A percentile compares a stretch with the other conserved stretches of the same genome.
These are phyloP conservation scores for Lamproptera curius DNA, from an alignment of 2,888 invertebrate species.

Conservation along the genomic window DNA sequence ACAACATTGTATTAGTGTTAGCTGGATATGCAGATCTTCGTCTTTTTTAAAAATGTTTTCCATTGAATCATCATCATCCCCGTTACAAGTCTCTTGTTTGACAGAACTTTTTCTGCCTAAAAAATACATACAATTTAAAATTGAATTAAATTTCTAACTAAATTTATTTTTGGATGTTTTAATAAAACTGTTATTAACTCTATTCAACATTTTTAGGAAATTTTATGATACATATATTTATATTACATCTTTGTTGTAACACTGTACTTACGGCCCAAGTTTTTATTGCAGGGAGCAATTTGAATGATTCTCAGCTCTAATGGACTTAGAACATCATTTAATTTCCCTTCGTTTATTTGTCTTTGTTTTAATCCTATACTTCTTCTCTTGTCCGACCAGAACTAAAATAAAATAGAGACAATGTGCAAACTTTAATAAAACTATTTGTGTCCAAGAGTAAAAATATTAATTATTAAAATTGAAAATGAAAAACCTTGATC, in stretches of 20 bases:
- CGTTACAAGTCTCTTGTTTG: constrained; percentile 49
- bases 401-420: constrained; percentile 34
- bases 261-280: constrained; percentile 25
- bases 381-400: constrained; percentile 60
- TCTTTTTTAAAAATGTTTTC: constrained; percentile 41
- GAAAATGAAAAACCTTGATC: constrained; percentile 48
- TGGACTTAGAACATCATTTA: constrained; percentile 39
- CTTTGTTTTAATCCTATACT: constrained; percentile 50
- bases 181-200: too few species aligned
- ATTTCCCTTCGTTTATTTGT: constrained; percentile 51
- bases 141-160: too few species aligned
- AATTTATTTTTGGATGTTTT: too few species aligned
- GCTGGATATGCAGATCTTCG: constrained; percentile 33
- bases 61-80: constrained; percentile 39
- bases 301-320: constrained; percentile 52
- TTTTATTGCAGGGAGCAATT: constrained; percentile 39
- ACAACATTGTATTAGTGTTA: constrained; percentile 30
- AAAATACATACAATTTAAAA: too few species aligned
- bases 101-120: constrained; percentile 47
- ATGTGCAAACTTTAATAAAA: not conserved
- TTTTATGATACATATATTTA: too few species aligned
- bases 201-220: too few species aligned
- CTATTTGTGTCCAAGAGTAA: too few species aligned
- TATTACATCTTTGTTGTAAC: not conserved
- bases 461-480: too few species aligned